phyloP scores from a whole-genome alignment of 2,888 invertebrate species.

The Trissolcus japonicus region DNA sequence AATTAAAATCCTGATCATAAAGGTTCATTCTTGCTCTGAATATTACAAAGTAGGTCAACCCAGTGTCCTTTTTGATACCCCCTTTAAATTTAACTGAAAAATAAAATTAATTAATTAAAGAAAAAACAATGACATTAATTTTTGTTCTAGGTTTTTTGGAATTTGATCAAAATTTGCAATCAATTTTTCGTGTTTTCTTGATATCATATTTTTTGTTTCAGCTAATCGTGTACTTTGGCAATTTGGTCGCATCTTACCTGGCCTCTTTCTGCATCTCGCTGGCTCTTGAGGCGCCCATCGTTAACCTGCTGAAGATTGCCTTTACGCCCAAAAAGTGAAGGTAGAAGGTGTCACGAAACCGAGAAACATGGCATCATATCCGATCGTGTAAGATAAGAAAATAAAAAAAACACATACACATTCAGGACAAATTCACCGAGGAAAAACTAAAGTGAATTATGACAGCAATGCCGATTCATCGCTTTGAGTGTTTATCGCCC shows the following conservation, averaged over 20 bases:
- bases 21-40: no score
- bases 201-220: constrained; percentile 71
- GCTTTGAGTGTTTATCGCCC: constrained; percentile 2
- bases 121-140: no score
- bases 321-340: constrained; percentile 76
- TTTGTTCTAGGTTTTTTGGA: no score
- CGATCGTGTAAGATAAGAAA: constrained; percentile 47
- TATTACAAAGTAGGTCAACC: no score
- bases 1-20: no score
- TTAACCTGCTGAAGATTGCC: constrained; percentile 85
- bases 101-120: no score
- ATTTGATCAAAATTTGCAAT: no score
- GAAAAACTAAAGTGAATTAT: constrained; percentile 33
- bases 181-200: constrained; percentile 1
- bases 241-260: constrained; percentile 86
- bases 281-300: constrained; percentile 88
- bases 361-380: constrained; percentile 17
- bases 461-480: constrained; percentile 15
- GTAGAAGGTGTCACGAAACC: constrained; percentile 60
- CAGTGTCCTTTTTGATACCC: no score
- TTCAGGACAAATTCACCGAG: not conserved
- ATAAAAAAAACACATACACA: constrained; percentile 22
- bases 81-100: no score
- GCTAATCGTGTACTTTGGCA: constrained; percentile 84
- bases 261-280: constrained; percentile 86